Evolutionary conservation across 2,113 vertebrate genomes (phyloP).

Genomic region (Macrotis lagotis): DNA sequence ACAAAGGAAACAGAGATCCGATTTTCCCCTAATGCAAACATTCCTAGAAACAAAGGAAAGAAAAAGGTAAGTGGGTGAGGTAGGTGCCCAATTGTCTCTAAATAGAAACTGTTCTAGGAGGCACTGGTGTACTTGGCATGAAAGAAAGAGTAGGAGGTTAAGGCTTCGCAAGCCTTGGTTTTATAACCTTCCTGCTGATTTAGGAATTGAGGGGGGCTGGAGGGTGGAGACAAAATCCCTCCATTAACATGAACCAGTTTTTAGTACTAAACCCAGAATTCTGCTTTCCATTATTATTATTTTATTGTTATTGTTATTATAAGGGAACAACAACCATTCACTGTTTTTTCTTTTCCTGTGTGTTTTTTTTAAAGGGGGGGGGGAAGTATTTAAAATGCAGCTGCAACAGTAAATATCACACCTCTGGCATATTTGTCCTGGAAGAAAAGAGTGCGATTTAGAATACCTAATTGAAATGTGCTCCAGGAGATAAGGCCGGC

Average conservation of each 20-base stretch:
- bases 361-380: conserved; percentile 21
- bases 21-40: background rate
- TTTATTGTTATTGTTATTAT: conserved; percentile 69
- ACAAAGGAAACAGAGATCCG: background rate
- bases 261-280: conserved; percentile 55
- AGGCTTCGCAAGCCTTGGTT: conserved; percentile 11
- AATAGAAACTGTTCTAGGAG: background rate
- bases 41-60: conserved; percentile 19
- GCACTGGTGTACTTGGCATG: background rate
- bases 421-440: conserved; percentile 84
- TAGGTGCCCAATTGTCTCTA: background rate
- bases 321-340: conserved; percentile 57
- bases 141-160: background rate
- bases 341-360: background rate
- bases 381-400: conserved; percentile 81
- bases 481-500: conserved; percentile 84
- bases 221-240: conserved; percentile 33
- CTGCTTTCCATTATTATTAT: conserved; percentile 59
- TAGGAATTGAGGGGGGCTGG: background rate
- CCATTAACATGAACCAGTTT: conserved; percentile 70
- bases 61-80: background rate
- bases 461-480: conserved; percentile 90
- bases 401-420: conserved; percentile 84
- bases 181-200: conserved; percentile 45
- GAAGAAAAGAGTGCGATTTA: conserved; percentile 81